Conservation (phyloP, 2,888 invertebrate genomes). For the Tetranychus truncatus region DNA sequence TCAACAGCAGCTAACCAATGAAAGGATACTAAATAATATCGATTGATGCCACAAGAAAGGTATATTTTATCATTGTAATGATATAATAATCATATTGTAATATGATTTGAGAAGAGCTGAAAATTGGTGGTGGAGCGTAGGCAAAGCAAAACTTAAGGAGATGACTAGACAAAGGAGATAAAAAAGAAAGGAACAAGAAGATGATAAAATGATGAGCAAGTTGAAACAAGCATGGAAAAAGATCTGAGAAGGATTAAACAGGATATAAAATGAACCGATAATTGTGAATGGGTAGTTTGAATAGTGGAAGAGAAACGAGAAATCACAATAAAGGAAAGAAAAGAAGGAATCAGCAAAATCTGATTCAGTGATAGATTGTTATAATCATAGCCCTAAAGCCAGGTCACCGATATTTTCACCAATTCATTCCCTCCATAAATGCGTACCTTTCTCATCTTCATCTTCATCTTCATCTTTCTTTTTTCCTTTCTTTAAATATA, state of each 20-base stretch:
- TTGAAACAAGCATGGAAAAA: neutral
- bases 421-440: neutral
- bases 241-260: neutral
- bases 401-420: constrained; percentile 1
- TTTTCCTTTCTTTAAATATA: neutral
- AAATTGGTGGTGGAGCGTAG: no score
- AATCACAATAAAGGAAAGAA: neutral
- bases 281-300: neutral
- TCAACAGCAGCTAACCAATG: no score
- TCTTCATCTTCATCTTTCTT: neutral
- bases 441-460: neutral
- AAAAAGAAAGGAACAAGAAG: neutral
- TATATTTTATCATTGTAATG: no score
- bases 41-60: no score
- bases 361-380: neutral
- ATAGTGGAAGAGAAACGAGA: no score
- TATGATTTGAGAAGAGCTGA: no score
- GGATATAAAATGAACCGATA: neutral
- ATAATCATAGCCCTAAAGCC: neutral
- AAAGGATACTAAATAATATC: no score
- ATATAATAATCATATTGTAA: no score
- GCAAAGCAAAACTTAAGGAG: no score
- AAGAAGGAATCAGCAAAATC: neutral
- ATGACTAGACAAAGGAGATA: no score
- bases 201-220: neutral